Evolutionary conservation across 2,888 invertebrate species (phyloP), one percentile per base, ranked within the genome.

Genomic region (Brachyptera putata): DNA sequence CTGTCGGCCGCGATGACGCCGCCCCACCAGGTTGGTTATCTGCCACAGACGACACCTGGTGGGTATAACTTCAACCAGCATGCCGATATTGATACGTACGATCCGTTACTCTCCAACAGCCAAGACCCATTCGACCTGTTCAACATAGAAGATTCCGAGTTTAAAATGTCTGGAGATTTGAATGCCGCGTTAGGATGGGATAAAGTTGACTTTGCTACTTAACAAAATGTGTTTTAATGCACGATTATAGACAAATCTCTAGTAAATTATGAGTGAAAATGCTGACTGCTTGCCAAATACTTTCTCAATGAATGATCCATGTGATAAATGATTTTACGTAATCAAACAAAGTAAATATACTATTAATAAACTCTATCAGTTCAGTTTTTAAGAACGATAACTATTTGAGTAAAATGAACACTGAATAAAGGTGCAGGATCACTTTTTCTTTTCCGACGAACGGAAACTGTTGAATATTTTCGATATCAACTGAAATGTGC

Each of bases 41-140:
- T 57, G 56, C 21, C 30, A 55, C 22, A 37, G 46, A 11, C 50
- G 62, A 22, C 36, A 55, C 46, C 64, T 60, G 30, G 43, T 39
- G 37, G 56, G 57, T 11, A 56, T 41, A 59, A 75, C 79, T 69
- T 74, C 77, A 46, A 75, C 78, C 72, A 68, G 76, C 72, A 73
- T 77, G 71, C 73, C 1, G 70, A 70, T 4, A 74, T 74, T 57
- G 79, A 79, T 63, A 80, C 80, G 66, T 85, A 85, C 71, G 89
- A 90, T 75, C 89, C 89, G 53, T 75, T 90, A 69, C 76, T 90
- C 67, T 86, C 87, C 56, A 85, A 86, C 62, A 84, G 82, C 66
- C 80, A 85, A 61, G 84, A 84, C 69, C 84, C 87, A 24, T 80
- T 83, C 67, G 85, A 85, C 74, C 77, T 85, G 61, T 82, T 84